Percentiles rank a stretch among this genome's conserved stretches.
Evolutionary conservation across 2,888 invertebrate genomes (phyloP).

Genomic region (Drosophila borborema): DNA sequence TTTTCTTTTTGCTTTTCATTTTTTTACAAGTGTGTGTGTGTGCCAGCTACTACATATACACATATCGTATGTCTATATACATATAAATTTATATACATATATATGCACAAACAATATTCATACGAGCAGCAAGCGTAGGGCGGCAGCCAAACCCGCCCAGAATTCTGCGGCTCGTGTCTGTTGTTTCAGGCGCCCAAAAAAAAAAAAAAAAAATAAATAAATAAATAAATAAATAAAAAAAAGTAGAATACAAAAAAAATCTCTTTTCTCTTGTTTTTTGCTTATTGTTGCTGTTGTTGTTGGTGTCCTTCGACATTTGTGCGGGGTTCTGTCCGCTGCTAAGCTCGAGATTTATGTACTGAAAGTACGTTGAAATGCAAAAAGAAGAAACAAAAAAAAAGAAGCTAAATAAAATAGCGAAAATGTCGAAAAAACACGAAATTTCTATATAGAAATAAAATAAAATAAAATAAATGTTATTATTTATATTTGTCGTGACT

Average conservation of each 20-base stretch:
- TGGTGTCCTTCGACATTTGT: constrained; percentile 27
- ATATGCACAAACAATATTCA: constrained; percentile 70
- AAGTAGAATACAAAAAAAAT: not conserved
- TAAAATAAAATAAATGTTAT: constrained; percentile 75
- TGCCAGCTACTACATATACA: constrained; percentile 4
- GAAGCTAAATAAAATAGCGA: constrained; percentile 14
- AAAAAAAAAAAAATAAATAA: constrained; percentile 3
- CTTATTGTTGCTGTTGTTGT: constrained; percentile 36
- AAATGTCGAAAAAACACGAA: constrained; percentile 21
- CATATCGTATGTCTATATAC: not conserved
- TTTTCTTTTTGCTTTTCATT: constrained; percentile 45
- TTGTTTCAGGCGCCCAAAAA: constrained; percentile 66
- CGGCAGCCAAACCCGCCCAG: constrained; percentile 35
- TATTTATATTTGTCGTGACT: constrained; percentile 79
- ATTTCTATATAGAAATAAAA: constrained; percentile 66
- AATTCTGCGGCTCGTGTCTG: constrained; percentile 62
- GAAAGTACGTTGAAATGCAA: constrained; percentile 76
- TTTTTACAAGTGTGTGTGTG: constrained; percentile 18
- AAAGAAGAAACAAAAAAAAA: constrained; percentile 18
- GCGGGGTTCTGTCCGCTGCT: constrained; percentile 59
- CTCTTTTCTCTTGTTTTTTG: constrained; percentile 32
- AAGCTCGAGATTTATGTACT: constrained; percentile 78
- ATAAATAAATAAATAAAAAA: too few species aligned
- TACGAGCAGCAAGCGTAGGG: constrained; percentile 40
- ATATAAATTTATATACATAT: constrained; percentile 22